A percentile compares a stretch with the other conserved stretches of the same genome.
Evolutionary conservation across 1,140 invertebrate species (phyloP).

Genomic region (Akabosia matsudoensis): DNA sequence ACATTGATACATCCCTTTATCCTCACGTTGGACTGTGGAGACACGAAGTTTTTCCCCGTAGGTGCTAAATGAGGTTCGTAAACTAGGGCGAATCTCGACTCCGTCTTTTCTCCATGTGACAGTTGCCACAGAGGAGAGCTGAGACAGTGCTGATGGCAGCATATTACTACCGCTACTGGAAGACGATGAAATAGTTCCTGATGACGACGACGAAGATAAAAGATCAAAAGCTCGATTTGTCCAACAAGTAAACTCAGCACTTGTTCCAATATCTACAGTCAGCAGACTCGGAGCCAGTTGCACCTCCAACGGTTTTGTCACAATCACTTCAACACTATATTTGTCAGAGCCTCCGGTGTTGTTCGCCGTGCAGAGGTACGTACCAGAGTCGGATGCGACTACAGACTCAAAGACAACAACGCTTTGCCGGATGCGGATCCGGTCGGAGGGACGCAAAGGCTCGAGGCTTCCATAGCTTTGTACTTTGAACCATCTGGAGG

Average conservation of each 20-base stretch:
- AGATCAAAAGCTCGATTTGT: conserved; percentile 37
- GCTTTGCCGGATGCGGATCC: conserved; percentile 41
- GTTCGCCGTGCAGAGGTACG: conserved; percentile 65
- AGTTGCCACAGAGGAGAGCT: conserved; percentile 50
- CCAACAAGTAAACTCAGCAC: conserved; percentile 54
- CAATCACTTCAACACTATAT: conserved; percentile 37
- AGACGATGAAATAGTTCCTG: too few relatives aligned
- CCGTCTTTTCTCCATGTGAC: conserved; percentile 48
- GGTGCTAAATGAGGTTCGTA: conserved; percentile 44
- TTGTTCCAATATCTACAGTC: conserved; percentile 52
- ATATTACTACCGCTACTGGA: too few relatives aligned
- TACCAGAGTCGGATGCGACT: conserved; percentile 65
- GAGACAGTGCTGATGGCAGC: too few relatives aligned
- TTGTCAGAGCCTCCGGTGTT: conserved; percentile 61
- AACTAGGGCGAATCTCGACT: conserved; percentile 46
- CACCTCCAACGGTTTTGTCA: conserved; percentile 38
- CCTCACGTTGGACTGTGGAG: conserved; percentile 67
- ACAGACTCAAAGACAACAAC: conserved; percentile 67
- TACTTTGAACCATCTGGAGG: conserved; percentile 60
- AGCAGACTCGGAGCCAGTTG: conserved; percentile 37
- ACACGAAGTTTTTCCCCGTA: conserved; percentile 63
- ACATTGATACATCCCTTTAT: conserved; percentile 76
- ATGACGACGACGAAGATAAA: conserved; percentile 27
- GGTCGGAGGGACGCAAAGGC: conserved; percentile 30
- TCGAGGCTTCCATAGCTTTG: conserved; percentile 49